Conservation (phyloP, 2,113 vertebrate species). For the Heptranchias perlo region DNA sequence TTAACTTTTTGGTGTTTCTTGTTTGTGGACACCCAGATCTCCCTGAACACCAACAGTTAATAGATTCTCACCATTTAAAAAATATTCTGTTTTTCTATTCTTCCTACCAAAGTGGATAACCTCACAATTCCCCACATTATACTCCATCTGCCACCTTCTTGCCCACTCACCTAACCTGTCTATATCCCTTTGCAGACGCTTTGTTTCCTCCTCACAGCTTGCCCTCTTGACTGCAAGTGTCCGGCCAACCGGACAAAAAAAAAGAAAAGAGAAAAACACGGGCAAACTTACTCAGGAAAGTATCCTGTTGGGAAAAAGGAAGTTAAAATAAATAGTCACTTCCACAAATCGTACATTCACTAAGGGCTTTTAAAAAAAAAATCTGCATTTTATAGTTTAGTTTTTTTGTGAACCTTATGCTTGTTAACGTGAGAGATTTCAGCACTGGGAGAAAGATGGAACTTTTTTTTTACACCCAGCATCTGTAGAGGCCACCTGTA, state of each 20-base stretch:
- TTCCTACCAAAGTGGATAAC: too few species aligned
- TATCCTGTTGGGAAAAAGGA: neutral
- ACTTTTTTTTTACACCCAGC: neutral
- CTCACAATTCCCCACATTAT: too few species aligned
- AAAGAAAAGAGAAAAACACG: neutral
- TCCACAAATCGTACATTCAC: neutral
- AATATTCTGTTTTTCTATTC: too few species aligned
- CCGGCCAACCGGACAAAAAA: neutral
- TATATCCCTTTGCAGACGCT: too few species aligned
- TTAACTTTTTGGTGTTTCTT: too few species aligned
- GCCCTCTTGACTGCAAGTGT: neutral
- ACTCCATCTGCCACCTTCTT: too few species aligned
- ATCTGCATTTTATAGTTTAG: neutral
- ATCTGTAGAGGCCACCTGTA: neutral
- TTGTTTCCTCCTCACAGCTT: too few species aligned
- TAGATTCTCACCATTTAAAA: too few species aligned
- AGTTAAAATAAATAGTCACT: neutral
- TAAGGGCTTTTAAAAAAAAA: neutral
- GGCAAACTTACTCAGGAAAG: neutral
- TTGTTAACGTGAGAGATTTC: neutral
- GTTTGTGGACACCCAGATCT: too few species aligned
- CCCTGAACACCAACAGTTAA: too few species aligned
- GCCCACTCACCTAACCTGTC: too few species aligned
- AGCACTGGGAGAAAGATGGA: neutral
- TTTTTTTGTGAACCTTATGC: neutral